phyloP scores from a whole-genome alignment of 1,140 invertebrate species.

The Rhopalosiphum padi region DNA sequence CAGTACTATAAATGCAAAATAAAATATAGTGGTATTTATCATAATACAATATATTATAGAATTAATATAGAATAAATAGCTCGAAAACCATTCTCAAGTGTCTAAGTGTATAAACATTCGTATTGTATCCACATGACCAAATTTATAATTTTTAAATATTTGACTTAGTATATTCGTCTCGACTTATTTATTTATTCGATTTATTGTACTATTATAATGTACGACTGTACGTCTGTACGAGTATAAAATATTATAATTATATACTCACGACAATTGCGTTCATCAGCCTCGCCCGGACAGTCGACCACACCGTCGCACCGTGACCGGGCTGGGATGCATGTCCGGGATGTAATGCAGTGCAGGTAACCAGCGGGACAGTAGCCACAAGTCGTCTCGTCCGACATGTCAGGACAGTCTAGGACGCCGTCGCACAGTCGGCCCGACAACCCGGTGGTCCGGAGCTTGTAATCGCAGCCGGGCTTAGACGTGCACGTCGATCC shows the following conservation, averaged over 20 bases:
- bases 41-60: not conserved
- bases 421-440: slow-evolving; percentile 81
- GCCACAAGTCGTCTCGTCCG: slow-evolving; percentile 78
- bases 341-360: slow-evolving; percentile 78
- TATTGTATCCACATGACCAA: not conserved
- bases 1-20: slow-evolving; percentile 71
- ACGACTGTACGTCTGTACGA: not conserved
- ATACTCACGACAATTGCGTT: slow-evolving; percentile 81
- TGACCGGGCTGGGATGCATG: slow-evolving; percentile 74
- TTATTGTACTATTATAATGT: not conserved
- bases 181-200: no score
- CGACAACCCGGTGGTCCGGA: slow-evolving; percentile 59
- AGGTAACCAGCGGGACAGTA: slow-evolving; percentile 74
- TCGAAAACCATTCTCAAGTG: not conserved
- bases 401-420: slow-evolving; percentile 83
- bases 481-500: slow-evolving; percentile 71
- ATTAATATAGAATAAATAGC: not conserved
- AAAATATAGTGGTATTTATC: not conserved
- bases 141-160: not conserved
- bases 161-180: not conserved
- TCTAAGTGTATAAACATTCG: not conserved
- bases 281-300: slow-evolving; percentile 86
- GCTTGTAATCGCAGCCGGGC: slow-evolving; percentile 60
- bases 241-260: not conserved
- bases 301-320: slow-evolving; percentile 83